Evolutionary conservation across 1,140 invertebrate genomes (phyloP).

Genomic region (Drusus annulatus): DNA sequence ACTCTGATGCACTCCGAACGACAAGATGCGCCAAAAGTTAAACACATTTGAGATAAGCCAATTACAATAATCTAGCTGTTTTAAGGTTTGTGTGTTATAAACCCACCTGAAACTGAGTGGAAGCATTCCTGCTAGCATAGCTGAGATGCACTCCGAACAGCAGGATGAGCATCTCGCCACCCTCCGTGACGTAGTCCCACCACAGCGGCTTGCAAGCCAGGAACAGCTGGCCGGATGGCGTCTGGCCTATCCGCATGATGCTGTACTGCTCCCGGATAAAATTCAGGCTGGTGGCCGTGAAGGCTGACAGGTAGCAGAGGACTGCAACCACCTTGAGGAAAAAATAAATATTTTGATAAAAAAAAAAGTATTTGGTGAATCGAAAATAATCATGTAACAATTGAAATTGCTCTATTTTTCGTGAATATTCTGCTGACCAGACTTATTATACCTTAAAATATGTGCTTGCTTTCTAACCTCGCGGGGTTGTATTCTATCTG

Average conservation of each 20-base stretch:
- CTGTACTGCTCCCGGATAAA: conserved; percentile 71
- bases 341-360: background rate
- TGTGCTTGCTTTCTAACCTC: no score
- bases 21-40: no score
- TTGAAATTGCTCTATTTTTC: no score
- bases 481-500: no score
- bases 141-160: conserved; percentile 87
- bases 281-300: conserved; percentile 81
- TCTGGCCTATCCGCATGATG: conserved; percentile 69
- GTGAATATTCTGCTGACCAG: no score
- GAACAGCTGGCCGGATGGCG: conserved; percentile 69
- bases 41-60: no score
- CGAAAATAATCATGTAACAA: no score
- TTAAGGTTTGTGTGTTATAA: no score
- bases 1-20: no score
- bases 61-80: no score
- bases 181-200: conserved; percentile 93
- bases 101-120: conserved; percentile 81
- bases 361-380: no score
- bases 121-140: conserved; percentile 86
- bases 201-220: conserved; percentile 82
- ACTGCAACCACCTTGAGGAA: conserved; percentile 77
- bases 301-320: conserved; percentile 88
- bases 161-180: conserved; percentile 87
- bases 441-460: no score